phyloP scores from a whole-genome alignment of 2,888 invertebrate species.

The Yponomeuta plumbellus region DNA sequence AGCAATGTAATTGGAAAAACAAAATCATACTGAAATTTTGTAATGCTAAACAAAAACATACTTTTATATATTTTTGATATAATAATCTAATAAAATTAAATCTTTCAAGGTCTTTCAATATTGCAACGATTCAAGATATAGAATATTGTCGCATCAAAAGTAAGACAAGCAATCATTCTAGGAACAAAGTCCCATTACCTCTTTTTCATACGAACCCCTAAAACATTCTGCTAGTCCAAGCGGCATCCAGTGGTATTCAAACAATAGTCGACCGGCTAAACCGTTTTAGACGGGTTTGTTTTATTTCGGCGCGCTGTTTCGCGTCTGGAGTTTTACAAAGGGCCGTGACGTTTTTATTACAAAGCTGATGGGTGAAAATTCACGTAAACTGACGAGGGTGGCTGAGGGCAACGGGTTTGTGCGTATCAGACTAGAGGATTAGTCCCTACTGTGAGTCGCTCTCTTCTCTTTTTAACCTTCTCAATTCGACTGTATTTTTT shows the following conservation, averaged over 20 bases:
- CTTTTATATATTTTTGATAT: no score
- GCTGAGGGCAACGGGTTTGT: not conserved
- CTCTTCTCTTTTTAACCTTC: no score
- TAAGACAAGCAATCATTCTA: no score
- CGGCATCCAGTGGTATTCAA: not conserved
- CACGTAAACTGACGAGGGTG: conserved; percentile 15
- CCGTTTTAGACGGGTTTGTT: not conserved
- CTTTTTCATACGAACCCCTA: not conserved
- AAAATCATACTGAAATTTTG: no score
- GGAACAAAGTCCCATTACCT: no score
- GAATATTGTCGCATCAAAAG: no score
- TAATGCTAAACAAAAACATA: no score
- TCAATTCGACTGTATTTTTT: no score
- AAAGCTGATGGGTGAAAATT: conserved; percentile 6
- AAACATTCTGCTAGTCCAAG: not conserved
- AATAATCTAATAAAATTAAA: no score
- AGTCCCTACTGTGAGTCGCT: not conserved
- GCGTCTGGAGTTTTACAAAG: conserved; percentile 9
- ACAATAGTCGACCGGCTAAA: not conserved
- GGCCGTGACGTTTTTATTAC: conserved; percentile 16
- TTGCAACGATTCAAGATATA: no score
- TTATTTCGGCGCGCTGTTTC: not conserved
- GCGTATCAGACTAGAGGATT: not conserved
- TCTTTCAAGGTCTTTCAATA: no score
- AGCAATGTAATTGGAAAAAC: no score